phyloP scores from a whole-genome alignment of 2,888 invertebrate genomes.

The Sisyra terminalis region DNA sequence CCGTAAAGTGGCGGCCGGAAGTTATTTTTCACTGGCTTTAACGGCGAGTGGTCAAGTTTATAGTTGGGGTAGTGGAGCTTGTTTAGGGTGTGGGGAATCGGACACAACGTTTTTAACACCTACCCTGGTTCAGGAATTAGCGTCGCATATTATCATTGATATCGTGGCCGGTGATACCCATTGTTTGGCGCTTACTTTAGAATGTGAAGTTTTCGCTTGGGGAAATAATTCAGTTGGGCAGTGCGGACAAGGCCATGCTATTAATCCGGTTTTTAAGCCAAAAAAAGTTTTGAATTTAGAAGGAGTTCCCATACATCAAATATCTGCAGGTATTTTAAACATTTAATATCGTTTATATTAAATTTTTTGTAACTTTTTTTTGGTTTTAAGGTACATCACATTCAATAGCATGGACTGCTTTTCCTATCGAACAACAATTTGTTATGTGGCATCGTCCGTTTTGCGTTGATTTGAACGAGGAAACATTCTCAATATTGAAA shows the following conservation, averaged over 20 bases:
- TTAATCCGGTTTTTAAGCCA: slow-evolving; percentile 37
- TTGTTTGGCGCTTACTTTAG: slow-evolving; percentile 39
- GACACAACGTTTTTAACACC: slow-evolving; percentile 37
- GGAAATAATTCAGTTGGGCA: slow-evolving; percentile 49
- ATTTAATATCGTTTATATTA: slow-evolving; percentile 2
- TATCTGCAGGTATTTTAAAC: slow-evolving; percentile 33
- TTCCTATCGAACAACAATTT: slow-evolving; percentile 30
- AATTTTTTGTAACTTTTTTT: neutral
- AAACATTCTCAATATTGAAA: slow-evolving; percentile 35
- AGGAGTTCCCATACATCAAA: slow-evolving; percentile 35
- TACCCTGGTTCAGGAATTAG: slow-evolving; percentile 33
- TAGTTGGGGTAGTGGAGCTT: slow-evolving; percentile 43
- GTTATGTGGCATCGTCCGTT: slow-evolving; percentile 39
- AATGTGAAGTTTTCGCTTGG: slow-evolving; percentile 36
- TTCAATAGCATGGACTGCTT: slow-evolving; percentile 40
- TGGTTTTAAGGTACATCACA: slow-evolving; percentile 32
- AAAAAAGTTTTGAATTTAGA: slow-evolving; percentile 36
- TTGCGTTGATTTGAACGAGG: slow-evolving; percentile 42
- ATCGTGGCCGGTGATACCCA: slow-evolving; percentile 44
- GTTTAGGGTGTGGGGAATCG: slow-evolving; percentile 37
- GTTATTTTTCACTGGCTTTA: slow-evolving; percentile 34
- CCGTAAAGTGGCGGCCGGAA: slow-evolving; percentile 36
- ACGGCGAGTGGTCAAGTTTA: slow-evolving; percentile 36
- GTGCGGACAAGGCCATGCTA: slow-evolving; percentile 43
- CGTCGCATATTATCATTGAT: slow-evolving; percentile 34